These are phyloP conservation scores for Poecilia gillii DNA, from an alignment of 2,797 vertebrate genomes.

Conservation along the genomic window DNA sequence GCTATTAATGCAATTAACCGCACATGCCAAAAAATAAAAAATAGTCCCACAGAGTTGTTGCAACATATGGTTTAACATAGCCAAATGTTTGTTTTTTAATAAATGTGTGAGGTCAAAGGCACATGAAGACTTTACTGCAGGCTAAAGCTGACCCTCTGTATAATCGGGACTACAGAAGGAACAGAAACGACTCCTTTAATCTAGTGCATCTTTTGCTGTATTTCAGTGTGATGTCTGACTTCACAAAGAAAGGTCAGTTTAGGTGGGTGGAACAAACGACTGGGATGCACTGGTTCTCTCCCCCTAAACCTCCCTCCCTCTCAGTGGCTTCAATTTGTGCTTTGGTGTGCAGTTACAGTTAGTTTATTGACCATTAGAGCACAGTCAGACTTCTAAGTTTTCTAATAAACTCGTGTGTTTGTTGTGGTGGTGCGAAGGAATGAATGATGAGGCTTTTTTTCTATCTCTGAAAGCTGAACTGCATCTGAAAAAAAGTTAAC, in stretches of 20 bases:
- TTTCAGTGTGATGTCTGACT: conserved; percentile 67
- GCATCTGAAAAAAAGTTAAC: conserved; percentile 41
- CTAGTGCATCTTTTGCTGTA: conserved; percentile 55
- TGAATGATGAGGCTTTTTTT: conserved; percentile 30
- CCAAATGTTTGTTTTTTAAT: conserved; percentile 28
- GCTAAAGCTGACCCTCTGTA: conserved; percentile 39
- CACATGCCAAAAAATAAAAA: conserved; percentile 38
- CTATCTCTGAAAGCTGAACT: conserved; percentile 54
- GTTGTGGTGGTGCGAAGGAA: conserved; percentile 32
- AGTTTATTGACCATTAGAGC: conserved; percentile 66
- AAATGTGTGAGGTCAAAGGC: conserved; percentile 53
- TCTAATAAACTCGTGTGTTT: conserved; percentile 53
- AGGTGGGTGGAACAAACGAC: conserved; percentile 75
- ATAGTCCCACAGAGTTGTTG: conserved; percentile 38
- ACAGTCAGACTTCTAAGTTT: conserved; percentile 44
- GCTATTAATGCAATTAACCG: conserved; percentile 46
- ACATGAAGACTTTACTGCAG: conserved; percentile 53
- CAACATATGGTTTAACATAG: conserved; percentile 50
- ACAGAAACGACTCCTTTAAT: conserved; percentile 72
- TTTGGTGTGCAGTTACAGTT: conserved; percentile 63
- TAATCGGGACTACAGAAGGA: conserved; percentile 50
- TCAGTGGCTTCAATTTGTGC: conserved; percentile 63
- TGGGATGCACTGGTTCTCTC: conserved; percentile 50
- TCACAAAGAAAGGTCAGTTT: conserved; percentile 68
- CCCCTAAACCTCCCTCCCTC: conserved; percentile 38